Percentiles rank a stretch among this genome's conserved stretches.
Conservation (phyloP, 1,140 invertebrate genomes). For the Drosophila pachea region DNA sequence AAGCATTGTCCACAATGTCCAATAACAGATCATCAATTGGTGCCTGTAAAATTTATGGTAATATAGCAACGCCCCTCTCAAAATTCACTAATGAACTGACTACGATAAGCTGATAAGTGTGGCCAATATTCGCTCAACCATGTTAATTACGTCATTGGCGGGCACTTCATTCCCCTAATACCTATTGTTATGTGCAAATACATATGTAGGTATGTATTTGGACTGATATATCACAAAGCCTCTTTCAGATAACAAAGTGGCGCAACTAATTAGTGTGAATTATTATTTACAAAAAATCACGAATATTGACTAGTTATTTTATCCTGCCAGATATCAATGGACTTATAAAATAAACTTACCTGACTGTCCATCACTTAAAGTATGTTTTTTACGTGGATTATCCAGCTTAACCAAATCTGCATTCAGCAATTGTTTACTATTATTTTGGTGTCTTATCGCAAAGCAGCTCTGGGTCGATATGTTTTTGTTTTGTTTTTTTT, state of each 20-base stretch:
- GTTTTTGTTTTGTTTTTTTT: background rate
- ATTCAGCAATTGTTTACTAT: slow-evolving; percentile 49
- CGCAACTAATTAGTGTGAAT: slow-evolving; percentile 57
- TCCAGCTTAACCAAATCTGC: slow-evolving; percentile 40
- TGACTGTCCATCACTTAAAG: slow-evolving; percentile 67
- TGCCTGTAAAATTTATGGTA: slow-evolving; percentile 49
- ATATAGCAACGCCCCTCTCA: slow-evolving; percentile 36
- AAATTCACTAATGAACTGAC: slow-evolving; percentile 24
- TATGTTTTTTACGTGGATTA: slow-evolving; percentile 39
- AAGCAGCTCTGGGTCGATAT: slow-evolving; percentile 1
- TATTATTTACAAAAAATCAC: slow-evolving; percentile 24
- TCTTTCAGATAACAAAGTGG: slow-evolving; percentile 51
- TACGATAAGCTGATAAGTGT: slow-evolving; percentile 23
- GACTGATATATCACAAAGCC: slow-evolving; percentile 62
- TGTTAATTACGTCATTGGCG: slow-evolving; percentile 56
- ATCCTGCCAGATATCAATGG: background rate
- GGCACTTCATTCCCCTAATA: slow-evolving; percentile 20
- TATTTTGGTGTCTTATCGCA: slow-evolving; percentile 23
- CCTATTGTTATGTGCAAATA: slow-evolving; percentile 44
- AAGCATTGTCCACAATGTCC: slow-evolving; percentile 93
- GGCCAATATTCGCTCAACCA: slow-evolving; percentile 13
- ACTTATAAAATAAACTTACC: slow-evolving; percentile 35
- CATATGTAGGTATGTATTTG: slow-evolving; percentile 15
- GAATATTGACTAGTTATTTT: background rate
- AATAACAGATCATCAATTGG: slow-evolving; percentile 87